Conservation (phyloP, 1,140 invertebrate species). For the Psilanteris sp. region DNA sequence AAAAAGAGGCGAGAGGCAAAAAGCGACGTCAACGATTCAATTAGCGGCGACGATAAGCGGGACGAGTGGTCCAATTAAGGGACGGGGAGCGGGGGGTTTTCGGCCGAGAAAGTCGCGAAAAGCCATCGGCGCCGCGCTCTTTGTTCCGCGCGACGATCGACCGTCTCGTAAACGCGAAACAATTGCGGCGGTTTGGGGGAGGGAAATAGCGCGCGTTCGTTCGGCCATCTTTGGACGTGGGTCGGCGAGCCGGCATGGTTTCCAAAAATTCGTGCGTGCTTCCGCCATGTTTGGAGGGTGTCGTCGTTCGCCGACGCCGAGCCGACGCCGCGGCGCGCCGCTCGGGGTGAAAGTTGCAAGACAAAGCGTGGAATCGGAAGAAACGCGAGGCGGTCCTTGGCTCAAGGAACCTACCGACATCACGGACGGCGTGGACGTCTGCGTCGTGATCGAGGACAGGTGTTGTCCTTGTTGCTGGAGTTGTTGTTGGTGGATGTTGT, state of each 20-base stretch:
- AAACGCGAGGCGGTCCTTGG: not conserved
- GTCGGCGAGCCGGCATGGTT: constrained; percentile 1
- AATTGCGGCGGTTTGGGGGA: too few relatives aligned
- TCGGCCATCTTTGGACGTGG: constrained; percentile 1
- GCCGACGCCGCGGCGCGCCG: not conserved
- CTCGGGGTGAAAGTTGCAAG: too few relatives aligned
- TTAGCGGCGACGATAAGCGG: not conserved
- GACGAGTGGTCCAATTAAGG: not conserved
- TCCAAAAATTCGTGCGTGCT: constrained; percentile 1
- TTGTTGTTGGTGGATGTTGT: constrained; percentile 81
- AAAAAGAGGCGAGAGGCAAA: not conserved
- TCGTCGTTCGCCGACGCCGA: too few relatives aligned
- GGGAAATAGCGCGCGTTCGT: constrained; percentile 1
- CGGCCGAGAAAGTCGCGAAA: constrained; percentile 8
- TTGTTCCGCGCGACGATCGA: not conserved
- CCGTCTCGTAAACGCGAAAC: too few relatives aligned
- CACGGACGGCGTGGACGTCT: constrained; percentile 76
- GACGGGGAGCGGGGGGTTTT: not conserved
- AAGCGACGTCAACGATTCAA: constrained; percentile 8
- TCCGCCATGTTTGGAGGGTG: constrained; percentile 21
- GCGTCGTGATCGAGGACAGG: constrained; percentile 75
- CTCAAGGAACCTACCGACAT: constrained; percentile 74
- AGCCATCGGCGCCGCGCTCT: not conserved
- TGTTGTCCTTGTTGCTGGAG: constrained; percentile 80
- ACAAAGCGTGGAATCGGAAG: too few relatives aligned